phyloP scores from a whole-genome alignment of 1,140 invertebrate species.

The Heterodera schachtii region DNA sequence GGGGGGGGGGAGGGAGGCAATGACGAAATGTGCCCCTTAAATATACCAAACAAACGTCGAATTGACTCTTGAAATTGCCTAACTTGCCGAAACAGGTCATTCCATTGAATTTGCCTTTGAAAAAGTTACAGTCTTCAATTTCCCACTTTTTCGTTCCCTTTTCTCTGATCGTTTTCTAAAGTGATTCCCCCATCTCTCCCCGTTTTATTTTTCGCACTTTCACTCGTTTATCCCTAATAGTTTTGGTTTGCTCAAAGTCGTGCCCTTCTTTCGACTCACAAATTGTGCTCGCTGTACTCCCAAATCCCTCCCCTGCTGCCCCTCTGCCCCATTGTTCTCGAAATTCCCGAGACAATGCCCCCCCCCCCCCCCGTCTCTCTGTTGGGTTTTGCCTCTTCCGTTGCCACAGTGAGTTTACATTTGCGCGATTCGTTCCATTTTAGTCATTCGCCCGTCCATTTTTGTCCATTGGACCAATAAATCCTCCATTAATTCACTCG shows the following conservation, averaged over 20 bases:
- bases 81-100: neutral
- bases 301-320: neutral
- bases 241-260: neutral
- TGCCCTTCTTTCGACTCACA: constrained; percentile 1
- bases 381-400: neutral
- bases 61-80: neutral
- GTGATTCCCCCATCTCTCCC: too few relatives aligned
- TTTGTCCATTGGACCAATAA: neutral
- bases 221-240: neutral
- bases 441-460: neutral
- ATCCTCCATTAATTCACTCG: neutral
- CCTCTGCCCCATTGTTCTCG: constrained; percentile 6
- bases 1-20: neutral
- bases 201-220: too few relatives aligned
- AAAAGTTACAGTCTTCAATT: neutral
- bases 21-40: neutral
- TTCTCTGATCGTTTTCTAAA: neutral
- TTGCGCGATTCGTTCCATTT: neutral
- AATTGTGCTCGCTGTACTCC: neutral
- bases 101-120: neutral
- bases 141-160: neutral
- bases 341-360: constrained; percentile 17
- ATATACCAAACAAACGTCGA: neutral
- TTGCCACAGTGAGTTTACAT: neutral
- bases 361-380: neutral